Evolutionary conservation across 2,113 vertebrate genomes (phyloP).

Genomic region (Lophura nycthemera): DNA sequence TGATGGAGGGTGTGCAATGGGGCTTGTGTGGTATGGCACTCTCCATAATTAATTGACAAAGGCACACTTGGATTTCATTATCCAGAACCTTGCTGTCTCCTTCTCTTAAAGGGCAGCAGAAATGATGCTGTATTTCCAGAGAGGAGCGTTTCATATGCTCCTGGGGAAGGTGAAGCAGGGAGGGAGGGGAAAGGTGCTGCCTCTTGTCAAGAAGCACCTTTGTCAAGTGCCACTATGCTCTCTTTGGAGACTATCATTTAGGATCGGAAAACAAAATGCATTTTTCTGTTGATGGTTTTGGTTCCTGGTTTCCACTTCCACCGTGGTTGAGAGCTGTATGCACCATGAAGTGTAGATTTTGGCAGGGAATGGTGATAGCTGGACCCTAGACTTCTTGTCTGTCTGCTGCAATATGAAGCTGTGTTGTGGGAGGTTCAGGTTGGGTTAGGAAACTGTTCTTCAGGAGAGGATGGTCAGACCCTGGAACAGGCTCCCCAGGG

Average conservation of each 20-base stretch:
- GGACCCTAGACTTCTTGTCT: neutral
- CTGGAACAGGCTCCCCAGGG: no score
- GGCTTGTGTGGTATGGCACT: neutral
- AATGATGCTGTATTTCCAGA: neutral
- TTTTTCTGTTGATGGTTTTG: neutral
- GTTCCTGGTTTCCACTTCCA: neutral
- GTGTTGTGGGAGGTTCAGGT: neutral
- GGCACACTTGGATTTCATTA: conserved; percentile 53
- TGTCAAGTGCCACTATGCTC: neutral
- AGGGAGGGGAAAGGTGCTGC: neutral
- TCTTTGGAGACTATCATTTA: neutral
- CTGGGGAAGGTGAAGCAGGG: neutral
- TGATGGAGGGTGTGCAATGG: conserved; percentile 33
- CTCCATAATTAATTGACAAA: conserved; percentile 63
- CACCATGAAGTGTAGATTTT: neutral
- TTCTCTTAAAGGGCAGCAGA: conserved; percentile 28
- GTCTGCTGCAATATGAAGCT: neutral
- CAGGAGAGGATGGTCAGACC: neutral
- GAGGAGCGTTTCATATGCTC: neutral
- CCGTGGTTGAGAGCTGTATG: neutral
- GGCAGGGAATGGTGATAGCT: neutral
- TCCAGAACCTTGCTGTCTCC: conserved; percentile 31
- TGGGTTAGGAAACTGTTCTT: neutral
- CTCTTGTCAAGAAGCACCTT: neutral
- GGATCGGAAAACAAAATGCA: neutral